Evolutionary conservation across 2,113 vertebrate genomes (phyloP), one percentile per base, ranked within the genome.

Genomic region (Sinosuthora webbiana): DNA sequence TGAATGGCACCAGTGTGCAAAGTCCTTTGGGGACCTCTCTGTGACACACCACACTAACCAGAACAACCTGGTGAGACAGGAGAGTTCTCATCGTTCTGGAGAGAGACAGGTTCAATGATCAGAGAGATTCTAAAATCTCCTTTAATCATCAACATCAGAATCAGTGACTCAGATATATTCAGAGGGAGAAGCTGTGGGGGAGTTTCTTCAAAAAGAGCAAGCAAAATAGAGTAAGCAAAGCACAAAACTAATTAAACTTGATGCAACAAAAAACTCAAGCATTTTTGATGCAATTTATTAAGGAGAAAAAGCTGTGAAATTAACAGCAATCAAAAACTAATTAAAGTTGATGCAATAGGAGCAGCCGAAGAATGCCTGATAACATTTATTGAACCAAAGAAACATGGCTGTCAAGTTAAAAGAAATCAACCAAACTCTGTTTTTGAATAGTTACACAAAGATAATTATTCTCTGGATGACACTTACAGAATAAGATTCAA

Each of bases 321-420:
- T 98, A 98, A 98, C 96, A 98, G 97, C 97, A 98, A 98, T 98
- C 97, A 98, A 98, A 98, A 98, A 95, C 98, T 98, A 98, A 98
- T 98, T 98, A 98, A 97, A 97, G 97, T 95, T 97, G 98, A 97
- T 98, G 98, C 95, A 97, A 96, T 82, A 98, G 93, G 62, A 98
- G 84, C 96, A 98, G 92, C 92, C 87, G 95, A 97, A 98, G 97
- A 98, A 98, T 98, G 94, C 97, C 93, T 98, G 98, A 98, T 98
- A 98, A 97, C 96, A 96, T 97, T 98, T 97, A 98, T 87, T 97
- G 95, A 97, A 98, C 96, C 94, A 94, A 97, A 97, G 94, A 98
- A 97, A 97, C 97, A 97, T 95, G 95, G 78, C 96, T 98, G 96
- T 97, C 97, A 97, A 94, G 95, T 97, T 96, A 95, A 96, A 97